Evolutionary conservation across 2,888 invertebrate genomes (phyloP).

Genomic region (Erebia epiphron): DNA sequence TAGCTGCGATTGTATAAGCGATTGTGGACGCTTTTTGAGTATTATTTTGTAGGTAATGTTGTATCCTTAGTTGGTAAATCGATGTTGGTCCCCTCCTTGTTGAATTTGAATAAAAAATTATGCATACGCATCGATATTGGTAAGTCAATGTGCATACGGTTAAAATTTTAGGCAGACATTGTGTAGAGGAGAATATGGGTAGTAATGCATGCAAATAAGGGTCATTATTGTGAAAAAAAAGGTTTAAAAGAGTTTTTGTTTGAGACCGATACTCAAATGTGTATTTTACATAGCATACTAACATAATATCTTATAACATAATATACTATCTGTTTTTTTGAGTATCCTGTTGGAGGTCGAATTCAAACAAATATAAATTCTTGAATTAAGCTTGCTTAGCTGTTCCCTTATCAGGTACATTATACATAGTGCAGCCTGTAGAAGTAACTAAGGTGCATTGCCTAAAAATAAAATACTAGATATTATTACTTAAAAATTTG

Average conservation of each 20-base stretch:
- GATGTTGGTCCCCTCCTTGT: constrained; percentile 30
- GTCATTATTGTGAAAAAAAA: constrained; percentile 22
- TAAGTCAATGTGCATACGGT: constrained; percentile 34
- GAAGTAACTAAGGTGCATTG: background rate
- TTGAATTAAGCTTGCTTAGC: constrained; percentile 15
- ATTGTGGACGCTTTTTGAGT: too few relatives aligned
- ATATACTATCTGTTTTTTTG: constrained; percentile 18
- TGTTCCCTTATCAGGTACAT: background rate
- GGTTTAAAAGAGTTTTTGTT: constrained; percentile 24
- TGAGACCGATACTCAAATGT: constrained; percentile 23
- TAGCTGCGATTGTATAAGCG: too few relatives aligned
- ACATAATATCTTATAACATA: background rate
- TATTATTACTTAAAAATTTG: too few relatives aligned
- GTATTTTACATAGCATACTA: constrained; percentile 31
- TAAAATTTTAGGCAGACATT: constrained; percentile 26
- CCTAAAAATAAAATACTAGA: too few relatives aligned
- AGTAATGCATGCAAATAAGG: constrained; percentile 25
- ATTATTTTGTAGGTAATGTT: too few relatives aligned
- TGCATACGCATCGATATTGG: too few relatives aligned
- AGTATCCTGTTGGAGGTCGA: constrained; percentile 32
- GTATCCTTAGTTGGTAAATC: too few relatives aligned
- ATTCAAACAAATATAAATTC: constrained; percentile 39
- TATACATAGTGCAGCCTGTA: background rate
- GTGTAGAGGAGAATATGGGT: constrained; percentile 26
- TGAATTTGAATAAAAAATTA: constrained; percentile 37